Conservation (phyloP, 2,113 vertebrate genomes). For the Onychostruthus taczanowskii region DNA sequence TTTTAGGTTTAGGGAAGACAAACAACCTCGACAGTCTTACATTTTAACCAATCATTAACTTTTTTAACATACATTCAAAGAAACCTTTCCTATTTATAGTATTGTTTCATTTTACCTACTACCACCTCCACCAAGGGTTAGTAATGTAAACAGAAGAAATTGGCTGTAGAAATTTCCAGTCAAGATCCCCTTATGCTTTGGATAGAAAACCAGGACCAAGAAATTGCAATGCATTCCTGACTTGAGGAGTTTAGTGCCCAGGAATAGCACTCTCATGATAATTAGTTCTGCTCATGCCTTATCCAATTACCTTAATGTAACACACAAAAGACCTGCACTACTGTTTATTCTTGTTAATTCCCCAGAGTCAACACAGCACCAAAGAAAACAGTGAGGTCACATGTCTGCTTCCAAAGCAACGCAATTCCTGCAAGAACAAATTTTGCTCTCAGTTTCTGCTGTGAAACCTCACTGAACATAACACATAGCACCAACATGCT, state of each 20-base stretch:
- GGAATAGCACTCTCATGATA: conserved; percentile 1
- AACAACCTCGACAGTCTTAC: neutral
- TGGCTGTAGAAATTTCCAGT: neutral
- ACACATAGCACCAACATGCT: neutral
- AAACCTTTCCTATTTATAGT: neutral
- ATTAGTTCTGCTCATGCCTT: conserved; percentile 37
- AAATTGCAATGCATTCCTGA: neutral
- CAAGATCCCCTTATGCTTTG: neutral
- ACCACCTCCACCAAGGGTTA: neutral
- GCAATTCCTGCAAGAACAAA: neutral
- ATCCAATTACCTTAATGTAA: conserved; percentile 52
- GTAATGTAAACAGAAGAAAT: neutral
- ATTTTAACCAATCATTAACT: neutral
- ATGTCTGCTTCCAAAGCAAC: neutral
- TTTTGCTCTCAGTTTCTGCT: neutral
- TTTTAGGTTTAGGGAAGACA: neutral
- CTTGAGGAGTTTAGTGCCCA: neutral
- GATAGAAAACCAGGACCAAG: neutral
- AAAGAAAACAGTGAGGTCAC: neutral
- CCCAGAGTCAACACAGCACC: neutral
- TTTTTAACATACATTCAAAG: neutral
- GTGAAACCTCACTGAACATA: neutral
- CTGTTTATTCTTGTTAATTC: neutral
- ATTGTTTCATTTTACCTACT: neutral
- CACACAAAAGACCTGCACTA: conserved; percentile 8